A percentile compares a stretch with the other conserved stretches of the same genome.
These are phyloP conservation scores for Hucho hucho DNA, from an alignment of 2,113 vertebrate genomes.

Conservation along the genomic window DNA sequence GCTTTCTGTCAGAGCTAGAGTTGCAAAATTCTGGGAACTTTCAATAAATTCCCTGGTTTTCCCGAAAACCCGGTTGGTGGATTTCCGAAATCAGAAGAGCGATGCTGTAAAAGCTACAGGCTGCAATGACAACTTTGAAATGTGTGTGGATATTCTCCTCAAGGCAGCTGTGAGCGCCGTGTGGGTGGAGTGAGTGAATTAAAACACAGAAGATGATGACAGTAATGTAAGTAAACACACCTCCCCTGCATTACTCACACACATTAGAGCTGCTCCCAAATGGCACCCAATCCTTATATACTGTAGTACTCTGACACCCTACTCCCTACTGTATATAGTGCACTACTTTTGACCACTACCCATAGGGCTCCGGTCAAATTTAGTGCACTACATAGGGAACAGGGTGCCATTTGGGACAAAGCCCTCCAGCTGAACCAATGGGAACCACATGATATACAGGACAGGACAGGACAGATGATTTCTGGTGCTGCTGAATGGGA, in stretches of 20 bases:
- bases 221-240: neutral
- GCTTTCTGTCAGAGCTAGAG: slow-evolving; percentile 26
- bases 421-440: too few species aligned
- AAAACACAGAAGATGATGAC: slow-evolving; percentile 8
- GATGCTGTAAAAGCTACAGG: slow-evolving; percentile 9
- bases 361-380: too few species aligned
- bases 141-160: neutral
- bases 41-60: too few species aligned
- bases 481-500: slow-evolving; percentile 8
- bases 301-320: too few species aligned
- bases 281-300: neutral
- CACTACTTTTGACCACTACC: too few species aligned
- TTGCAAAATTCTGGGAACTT: too few species aligned
- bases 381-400: too few species aligned
- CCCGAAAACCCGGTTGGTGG: too few species aligned
- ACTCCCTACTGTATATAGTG: too few species aligned
- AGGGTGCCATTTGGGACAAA: too few species aligned
- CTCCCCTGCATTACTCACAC: neutral
- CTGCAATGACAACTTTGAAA: slow-evolving; percentile 1
- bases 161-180: neutral
- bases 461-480: too few species aligned
- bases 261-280: neutral
- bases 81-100: neutral
- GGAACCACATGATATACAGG: too few species aligned
- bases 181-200: neutral